Evolutionary conservation across 2,797 vertebrate genomes (phyloP), one percentile per base, ranked within the genome.

Genomic region (Hemitrygon akajei): DNA sequence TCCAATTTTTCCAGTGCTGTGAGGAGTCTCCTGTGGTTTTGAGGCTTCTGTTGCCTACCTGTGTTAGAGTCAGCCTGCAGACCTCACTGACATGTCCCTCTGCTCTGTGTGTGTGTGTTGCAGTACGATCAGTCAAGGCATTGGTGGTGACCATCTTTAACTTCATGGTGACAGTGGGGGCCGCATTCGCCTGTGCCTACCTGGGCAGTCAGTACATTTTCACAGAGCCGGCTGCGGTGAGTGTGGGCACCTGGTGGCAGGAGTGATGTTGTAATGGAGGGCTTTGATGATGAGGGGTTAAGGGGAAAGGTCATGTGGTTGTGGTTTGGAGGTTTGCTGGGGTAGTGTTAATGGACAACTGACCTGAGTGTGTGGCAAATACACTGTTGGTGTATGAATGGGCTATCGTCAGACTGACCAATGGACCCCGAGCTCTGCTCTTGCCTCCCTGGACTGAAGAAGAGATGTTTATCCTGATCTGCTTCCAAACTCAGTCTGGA

Each of bases 121-220:
- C 96, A 99, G 99, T 98, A 94, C 97, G 97, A 92, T 99, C 98
- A 0, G 96, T 97, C 73, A 99, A 98, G 95, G 98, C 98, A 0
- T 94, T 98, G 71, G 96, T 98, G 84, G 95, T 99, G 95, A 98
- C 98, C 7, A 69, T 99, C 22, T 97, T 99, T 95, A 99, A 99
- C 97, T 99, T 98, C 97, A 95, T 99, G 73, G 96, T 99, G 95
- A 99, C 99, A 0, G 96, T 99, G 95, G 97, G 94, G 7, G 98
- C 99, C n/a, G 95, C 98, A 0, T 99, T 99, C 0, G 97, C 97
- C 93, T 99, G 99, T 94, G 97, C 98, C 0, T 99, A 98, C 95
- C 97, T 99, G 94, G 98, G 98, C 95, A 99, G 98, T 95, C 98
- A 99, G 95, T 99, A 98, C 93, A 0, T 99, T 95, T 99, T 99